Conservation (phyloP, 1,140 invertebrate species). For the Paracyclopina nana region DNA sequence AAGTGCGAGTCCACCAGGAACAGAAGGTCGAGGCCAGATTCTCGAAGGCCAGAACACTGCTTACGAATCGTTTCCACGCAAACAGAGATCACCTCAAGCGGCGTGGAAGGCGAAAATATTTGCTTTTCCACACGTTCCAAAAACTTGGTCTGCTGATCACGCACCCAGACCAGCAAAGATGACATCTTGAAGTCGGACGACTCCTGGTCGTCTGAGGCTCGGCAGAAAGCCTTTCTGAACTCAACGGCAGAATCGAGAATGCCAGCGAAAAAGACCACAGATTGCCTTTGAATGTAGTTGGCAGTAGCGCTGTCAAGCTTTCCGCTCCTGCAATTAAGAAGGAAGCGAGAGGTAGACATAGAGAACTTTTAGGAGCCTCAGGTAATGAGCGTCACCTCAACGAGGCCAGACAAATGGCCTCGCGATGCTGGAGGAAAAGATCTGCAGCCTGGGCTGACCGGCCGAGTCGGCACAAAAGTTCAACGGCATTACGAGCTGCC, state of each 20-base stretch:
- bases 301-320: slow-evolving; percentile 69
- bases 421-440: slow-evolving; percentile 63
- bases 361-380: no score
- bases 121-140: background rate
- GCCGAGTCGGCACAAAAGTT: slow-evolving; percentile 63
- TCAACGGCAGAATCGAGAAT: slow-evolving; percentile 66
- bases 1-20: slow-evolving; percentile 64
- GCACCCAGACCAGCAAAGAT: background rate
- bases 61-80: background rate
- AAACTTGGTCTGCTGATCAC: background rate
- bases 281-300: slow-evolving; percentile 66
- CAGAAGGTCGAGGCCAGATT: slow-evolving; percentile 43
- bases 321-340: background rate
- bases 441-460: slow-evolving; percentile 52
- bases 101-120: background rate
- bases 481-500: slow-evolving; percentile 60
- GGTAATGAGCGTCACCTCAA: slow-evolving; percentile 36
- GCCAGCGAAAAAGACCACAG: slow-evolving; percentile 66
- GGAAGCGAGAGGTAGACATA: background rate
- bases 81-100: background rate
- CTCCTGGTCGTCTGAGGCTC: no score
- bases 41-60: background rate
- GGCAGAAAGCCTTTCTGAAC: slow-evolving; percentile 50
- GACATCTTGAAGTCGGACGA: background rate
- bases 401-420: slow-evolving; percentile 54